Percentiles rank a stretch among this genome's conserved stretches.
Evolutionary conservation across 1,140 invertebrate species (phyloP).

Genomic region (Brachionus manjavacas): DNA sequence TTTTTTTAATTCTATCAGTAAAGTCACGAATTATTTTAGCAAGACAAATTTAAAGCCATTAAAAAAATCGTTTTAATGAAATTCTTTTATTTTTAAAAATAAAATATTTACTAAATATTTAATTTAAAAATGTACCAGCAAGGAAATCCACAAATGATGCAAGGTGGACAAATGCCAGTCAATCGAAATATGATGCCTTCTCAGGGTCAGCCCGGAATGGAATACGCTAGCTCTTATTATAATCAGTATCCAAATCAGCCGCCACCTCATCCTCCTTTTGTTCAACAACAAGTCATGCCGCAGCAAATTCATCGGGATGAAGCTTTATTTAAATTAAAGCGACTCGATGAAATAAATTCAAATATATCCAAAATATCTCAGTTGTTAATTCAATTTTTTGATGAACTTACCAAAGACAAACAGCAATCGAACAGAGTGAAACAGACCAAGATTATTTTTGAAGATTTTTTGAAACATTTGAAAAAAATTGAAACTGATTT

Average conservation of each 20-base stretch:
- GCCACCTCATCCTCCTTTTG: background rate
- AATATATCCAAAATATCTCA: conserved; percentile 12
- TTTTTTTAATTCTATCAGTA: too few species aligned
- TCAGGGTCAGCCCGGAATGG: background rate
- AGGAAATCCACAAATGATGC: conserved; percentile 22
- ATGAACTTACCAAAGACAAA: conserved; percentile 39
- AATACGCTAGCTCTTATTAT: background rate
- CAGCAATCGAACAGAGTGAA: conserved; percentile 27
- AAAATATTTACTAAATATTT: background rate
- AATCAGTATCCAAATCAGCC: background rate
- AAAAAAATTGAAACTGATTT: conserved; percentile 38
- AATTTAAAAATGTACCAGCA: background rate
- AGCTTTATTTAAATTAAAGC: background rate
- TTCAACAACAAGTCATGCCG: background rate
- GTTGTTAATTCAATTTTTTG: conserved; percentile 32
- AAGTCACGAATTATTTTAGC: too few species aligned
- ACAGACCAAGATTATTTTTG: conserved; percentile 33
- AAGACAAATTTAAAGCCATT: background rate
- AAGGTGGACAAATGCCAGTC: background rate
- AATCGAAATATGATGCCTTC: background rate
- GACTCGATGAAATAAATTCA: conserved; percentile 37
- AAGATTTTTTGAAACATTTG: conserved; percentile 35
- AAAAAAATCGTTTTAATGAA: background rate
- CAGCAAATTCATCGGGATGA: conserved; percentile 32
- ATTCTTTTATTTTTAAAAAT: too few species aligned